Percentiles rank a stretch among this genome's conserved stretches.
Evolutionary conservation across 2,797 vertebrate species (phyloP).

Genomic region (Anomalospiza imberbis): DNA sequence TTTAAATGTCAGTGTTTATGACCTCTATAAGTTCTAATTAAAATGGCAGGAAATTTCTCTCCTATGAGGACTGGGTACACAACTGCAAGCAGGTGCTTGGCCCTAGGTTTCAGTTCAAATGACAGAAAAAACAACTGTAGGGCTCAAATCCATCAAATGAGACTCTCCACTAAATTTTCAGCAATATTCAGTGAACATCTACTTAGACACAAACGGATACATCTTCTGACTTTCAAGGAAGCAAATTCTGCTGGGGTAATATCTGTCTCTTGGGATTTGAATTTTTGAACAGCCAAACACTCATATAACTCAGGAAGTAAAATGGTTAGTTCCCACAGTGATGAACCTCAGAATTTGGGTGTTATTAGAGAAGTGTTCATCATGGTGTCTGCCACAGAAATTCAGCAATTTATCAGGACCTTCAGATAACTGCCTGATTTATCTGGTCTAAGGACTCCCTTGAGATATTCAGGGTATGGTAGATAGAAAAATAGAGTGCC

Average conservation of each 20-base stretch:
- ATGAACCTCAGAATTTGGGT: not conserved
- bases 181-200: not conserved
- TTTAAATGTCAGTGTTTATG: not conserved
- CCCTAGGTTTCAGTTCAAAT: not conserved
- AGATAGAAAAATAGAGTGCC: not conserved
- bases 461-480: not conserved
- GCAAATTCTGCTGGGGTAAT: not conserved
- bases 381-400: not conserved
- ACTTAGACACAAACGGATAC: not conserved
- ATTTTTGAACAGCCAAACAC: not conserved
- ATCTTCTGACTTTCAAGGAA: not conserved
- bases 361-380: not conserved
- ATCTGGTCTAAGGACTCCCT: not conserved
- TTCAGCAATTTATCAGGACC: not conserved
- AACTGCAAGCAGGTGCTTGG: not conserved
- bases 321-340: not conserved
- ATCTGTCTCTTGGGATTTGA: not conserved
- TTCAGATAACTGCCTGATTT: not conserved
- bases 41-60: not conserved
- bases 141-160: not conserved
- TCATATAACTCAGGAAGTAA: not conserved
- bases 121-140: not conserved
- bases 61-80: not conserved
- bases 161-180: not conserved
- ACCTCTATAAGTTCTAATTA: not conserved